These are phyloP conservation scores for Eulemur rubriventer DNA, from an alignment of 2,797 vertebrate species.

Conservation along the genomic window DNA sequence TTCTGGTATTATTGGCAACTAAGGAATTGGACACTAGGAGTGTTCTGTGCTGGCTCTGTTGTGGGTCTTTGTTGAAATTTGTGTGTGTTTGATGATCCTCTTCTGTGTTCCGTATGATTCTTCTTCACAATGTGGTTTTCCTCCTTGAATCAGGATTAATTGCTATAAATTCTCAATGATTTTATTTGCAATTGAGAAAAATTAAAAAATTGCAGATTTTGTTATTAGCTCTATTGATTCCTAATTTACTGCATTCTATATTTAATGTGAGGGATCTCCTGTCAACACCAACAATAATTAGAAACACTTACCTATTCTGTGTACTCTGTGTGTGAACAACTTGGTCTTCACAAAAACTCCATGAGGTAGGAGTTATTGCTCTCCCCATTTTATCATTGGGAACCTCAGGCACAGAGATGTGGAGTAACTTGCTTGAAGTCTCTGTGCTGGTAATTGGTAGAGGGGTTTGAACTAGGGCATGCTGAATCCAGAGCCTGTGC, in stretches of 20 bases:
- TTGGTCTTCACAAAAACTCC: not conserved
- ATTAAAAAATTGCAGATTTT: not conserved
- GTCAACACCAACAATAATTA: not conserved
- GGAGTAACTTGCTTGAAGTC: not conserved
- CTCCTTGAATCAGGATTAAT: not conserved
- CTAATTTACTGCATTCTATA: not conserved
- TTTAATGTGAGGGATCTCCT: not conserved
- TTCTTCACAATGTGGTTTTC: not conserved
- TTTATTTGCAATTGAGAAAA: conserved; percentile 4
- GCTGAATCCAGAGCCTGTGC: not conserved
- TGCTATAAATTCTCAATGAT: not conserved
- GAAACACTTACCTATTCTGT: not conserved
- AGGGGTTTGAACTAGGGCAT: not conserved
- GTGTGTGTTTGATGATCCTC: not conserved
- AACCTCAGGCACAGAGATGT: not conserved
- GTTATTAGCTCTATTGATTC: not conserved
- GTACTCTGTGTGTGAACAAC: not conserved
- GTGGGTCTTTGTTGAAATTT: not conserved
- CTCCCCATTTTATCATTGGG: not conserved
- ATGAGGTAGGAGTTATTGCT: not conserved
- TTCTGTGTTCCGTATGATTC: not conserved
- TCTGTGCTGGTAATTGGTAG: not conserved
- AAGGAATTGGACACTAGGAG: not conserved
- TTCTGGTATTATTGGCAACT: not conserved
- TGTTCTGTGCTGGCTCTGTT: not conserved